phyloP scores from a whole-genome alignment of 1,140 invertebrate genomes.

The Drosophila ohnishii region DNA sequence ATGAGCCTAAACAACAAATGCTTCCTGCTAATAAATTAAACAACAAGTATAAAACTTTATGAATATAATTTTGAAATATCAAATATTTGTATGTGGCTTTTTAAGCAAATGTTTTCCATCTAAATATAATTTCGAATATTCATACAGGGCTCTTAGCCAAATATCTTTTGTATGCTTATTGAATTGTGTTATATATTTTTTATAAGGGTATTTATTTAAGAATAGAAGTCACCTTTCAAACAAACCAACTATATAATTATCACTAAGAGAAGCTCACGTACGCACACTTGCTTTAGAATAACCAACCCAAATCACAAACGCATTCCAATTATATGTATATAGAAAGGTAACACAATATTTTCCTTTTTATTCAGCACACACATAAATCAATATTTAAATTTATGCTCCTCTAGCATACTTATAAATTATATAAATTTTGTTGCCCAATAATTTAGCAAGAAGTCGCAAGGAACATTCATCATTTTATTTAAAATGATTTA shows the following conservation, averaged over 20 bases:
- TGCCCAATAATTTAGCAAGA: constrained; percentile 22
- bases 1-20: constrained; percentile 2
- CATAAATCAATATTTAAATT: constrained; percentile 30
- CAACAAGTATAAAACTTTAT: not conserved
- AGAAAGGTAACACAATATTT: not conserved
- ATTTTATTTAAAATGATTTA: constrained; percentile 4
- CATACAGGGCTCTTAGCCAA: no score
- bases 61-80: not conserved
- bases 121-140: not conserved
- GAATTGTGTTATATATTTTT: not conserved
- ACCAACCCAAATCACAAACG: not conserved
- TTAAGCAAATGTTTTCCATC: not conserved
- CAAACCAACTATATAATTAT: not conserved
- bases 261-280: not conserved
- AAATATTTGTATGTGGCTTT: not conserved
- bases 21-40: constrained; percentile 9
- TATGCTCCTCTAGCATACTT: constrained; percentile 6
- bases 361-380: not conserved
- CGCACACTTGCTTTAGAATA: not conserved
- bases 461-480: constrained; percentile 6
- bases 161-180: not conserved
- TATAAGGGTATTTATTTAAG: not conserved
- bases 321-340: not conserved
- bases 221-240: not conserved
- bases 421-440: constrained; percentile 32